Base-by-base conservation (phyloP, 2,888 invertebrate species). In the Tyria jacobaeae region DNA sequence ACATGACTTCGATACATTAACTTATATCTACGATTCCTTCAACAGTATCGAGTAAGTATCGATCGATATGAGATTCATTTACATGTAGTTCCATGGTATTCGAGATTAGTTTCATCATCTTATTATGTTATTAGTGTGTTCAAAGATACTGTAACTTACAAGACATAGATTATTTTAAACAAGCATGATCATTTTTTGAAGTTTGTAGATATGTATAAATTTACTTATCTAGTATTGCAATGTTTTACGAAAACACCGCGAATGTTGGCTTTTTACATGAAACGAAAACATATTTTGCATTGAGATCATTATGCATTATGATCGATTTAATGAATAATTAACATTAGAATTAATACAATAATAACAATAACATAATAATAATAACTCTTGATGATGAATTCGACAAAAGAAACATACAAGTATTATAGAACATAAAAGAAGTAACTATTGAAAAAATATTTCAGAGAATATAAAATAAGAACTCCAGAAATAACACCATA, bases 81-180 rank as follows among this genome's bases (percentile, higher is more conserved):
- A 47, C 54, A 60, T 35, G 34, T 54, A 60, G 64, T 68, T 63
- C 66, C 65, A 65, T 71, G 66, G 64, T 64, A 71, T 66, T 37
- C 48, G 3, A 21, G 17, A 75, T 61, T 50, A 63, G 59, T 61
- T 62, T 64, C 66, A 64, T 59, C 39, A 68, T 60, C 60, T 39
- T 60, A 39, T 39, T 56, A 39, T n/a, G 17, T 3, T 41, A 64
- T 66, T 66, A 49, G 47, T 60, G 64, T 65, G 56, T 60, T 57
- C 17, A 62, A 52, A 62, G 48, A n/a, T n/a, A n/a, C 39, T 51
- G 60, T 55, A 60, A 61, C 62, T 53, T 70, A 66, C 61, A 35
- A 34, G 57, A 57, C 59, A 58, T 60, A 62, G 53, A 55, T 21
- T 51, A 62, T 15, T 61, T 50, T 54, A 56, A 62, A 48, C 9